Evolutionary conservation across 2,888 invertebrate species (phyloP).

Genomic region (Oligia fasciuncula): DNA sequence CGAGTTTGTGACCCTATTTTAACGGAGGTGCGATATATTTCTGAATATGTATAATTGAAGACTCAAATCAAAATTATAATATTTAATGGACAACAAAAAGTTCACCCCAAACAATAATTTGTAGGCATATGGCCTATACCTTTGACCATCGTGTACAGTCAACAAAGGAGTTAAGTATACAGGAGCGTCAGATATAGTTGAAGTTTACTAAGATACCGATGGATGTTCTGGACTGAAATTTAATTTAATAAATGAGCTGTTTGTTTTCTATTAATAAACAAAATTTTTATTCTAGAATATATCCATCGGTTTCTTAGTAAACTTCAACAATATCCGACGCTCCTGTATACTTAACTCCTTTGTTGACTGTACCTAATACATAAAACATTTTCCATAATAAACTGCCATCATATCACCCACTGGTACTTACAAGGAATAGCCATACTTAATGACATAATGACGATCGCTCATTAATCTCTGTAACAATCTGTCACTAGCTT

Average conservation of each 20-base stretch:
- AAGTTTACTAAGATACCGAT: no score
- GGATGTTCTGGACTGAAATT: no score
- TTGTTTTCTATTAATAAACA: no score
- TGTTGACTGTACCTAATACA: background rate
- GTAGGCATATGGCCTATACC: background rate
- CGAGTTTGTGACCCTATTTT: no score
- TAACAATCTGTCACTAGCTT: conserved; percentile 44
- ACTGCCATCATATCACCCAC: conserved; percentile 5
- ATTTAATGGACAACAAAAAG: background rate
- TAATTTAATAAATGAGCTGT: no score
- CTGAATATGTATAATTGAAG: background rate
- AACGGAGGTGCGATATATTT: no score
- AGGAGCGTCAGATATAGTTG: no score
- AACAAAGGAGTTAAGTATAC: no score
- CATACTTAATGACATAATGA: conserved; percentile 15
- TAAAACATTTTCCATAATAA: conserved; percentile 17
- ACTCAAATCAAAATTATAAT: background rate
- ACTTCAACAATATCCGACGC: no score
- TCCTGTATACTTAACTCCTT: no score
- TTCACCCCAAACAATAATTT: background rate
- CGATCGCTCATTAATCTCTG: conserved; percentile 34
- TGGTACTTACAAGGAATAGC: conserved; percentile 14
- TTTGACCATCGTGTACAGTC: background rate
- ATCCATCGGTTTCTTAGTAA: no score
- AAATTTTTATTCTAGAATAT: no score